phyloP scores from a whole-genome alignment of 1,140 invertebrate genomes.

The Rhyzopertha dominica region DNA sequence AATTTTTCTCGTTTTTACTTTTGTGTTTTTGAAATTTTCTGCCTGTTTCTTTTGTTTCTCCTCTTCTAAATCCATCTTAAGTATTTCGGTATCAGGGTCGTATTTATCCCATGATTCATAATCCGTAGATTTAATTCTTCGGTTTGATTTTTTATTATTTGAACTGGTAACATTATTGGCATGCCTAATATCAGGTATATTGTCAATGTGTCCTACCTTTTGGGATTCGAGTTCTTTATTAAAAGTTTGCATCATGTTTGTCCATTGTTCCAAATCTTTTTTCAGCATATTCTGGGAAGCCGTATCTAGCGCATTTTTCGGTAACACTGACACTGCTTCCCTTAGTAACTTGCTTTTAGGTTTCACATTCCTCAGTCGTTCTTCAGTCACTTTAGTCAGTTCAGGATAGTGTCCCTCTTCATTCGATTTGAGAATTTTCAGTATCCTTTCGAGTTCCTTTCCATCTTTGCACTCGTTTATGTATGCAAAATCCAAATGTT shows the following conservation, averaged over 20 bases:
- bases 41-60: constrained; percentile 47
- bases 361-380: constrained; percentile 49
- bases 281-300: constrained; percentile 45
- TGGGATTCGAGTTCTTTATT: constrained; percentile 30
- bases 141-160: constrained; percentile 25
- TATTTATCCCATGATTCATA: constrained; percentile 66
- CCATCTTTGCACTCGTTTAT: constrained; percentile 50
- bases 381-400: constrained; percentile 51
- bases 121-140: constrained; percentile 51
- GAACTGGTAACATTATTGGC: no score
- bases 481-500: constrained; percentile 56
- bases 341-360: constrained; percentile 53
- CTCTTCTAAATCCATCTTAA: constrained; percentile 59
- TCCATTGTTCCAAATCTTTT: constrained; percentile 40
- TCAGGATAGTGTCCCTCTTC: constrained; percentile 64
- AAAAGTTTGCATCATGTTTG: constrained; percentile 24
- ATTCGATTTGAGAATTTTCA: constrained; percentile 58
- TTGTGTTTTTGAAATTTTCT: constrained; percentile 28
- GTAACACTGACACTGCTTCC: constrained; percentile 47
- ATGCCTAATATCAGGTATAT: no score
- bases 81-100: constrained; percentile 61
- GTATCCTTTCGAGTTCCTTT: constrained; percentile 56
- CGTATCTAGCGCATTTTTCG: constrained; percentile 40
- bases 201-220: constrained; percentile 24
- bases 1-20: constrained; percentile 28